A percentile compares a stretch with the other conserved stretches of the same genome.
Conservation (phyloP, 2,888 invertebrate genomes). For the Sipunculus nudus region DNA sequence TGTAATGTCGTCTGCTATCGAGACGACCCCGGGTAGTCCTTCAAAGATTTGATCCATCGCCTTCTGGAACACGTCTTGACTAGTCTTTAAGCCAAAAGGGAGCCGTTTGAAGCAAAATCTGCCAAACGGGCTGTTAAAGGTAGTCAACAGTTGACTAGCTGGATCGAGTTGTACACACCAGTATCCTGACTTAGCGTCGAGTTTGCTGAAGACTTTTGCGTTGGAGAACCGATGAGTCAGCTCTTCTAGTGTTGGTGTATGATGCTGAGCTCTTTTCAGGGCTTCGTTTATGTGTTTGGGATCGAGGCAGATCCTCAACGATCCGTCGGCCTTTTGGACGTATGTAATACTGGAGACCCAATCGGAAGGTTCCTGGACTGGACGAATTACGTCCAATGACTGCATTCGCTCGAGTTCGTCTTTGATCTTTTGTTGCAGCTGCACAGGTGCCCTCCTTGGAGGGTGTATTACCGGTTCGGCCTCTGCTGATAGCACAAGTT, state of each 20-base stretch:
- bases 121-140: slow-evolving; percentile 16
- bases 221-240: slow-evolving; percentile 17
- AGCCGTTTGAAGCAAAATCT: slow-evolving; percentile 6
- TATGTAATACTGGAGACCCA: slow-evolving; percentile 21
- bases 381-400: no score
- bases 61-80: slow-evolving; percentile 13
- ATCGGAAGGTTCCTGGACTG: no score
- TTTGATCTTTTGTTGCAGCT: no score
- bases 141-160: slow-evolving; percentile 4
- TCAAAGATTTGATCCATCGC: slow-evolving; percentile 5
- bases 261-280: slow-evolving; percentile 19
- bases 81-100: slow-evolving; percentile 5
- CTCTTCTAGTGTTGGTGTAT: slow-evolving; percentile 26
- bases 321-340: slow-evolving; percentile 12
- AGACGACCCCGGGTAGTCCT: not conserved
- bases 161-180: slow-evolving; percentile 23
- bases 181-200: slow-evolving; percentile 30
- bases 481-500: no score
- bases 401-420: no score
- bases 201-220: slow-evolving; percentile 21
- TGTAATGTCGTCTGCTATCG: slow-evolving; percentile 7
- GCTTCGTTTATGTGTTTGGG: slow-evolving; percentile 19
- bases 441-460: no score
- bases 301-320: slow-evolving; percentile 25
- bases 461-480: no score